These are phyloP conservation scores for Tiliqua scincoides DNA, from an alignment of 2,113 vertebrate species.

Conservation along the genomic window DNA sequence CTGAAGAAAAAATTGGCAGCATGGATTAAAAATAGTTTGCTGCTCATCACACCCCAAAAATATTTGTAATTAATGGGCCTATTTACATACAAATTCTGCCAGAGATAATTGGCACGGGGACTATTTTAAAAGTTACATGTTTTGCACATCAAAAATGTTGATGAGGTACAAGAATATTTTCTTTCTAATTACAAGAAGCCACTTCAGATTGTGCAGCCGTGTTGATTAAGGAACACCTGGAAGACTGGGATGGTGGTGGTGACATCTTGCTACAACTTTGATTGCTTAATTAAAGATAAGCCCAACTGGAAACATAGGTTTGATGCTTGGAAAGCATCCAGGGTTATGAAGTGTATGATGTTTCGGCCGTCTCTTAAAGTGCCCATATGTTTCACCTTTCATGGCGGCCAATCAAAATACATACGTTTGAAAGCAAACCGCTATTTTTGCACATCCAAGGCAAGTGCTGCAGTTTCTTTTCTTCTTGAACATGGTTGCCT, in stretches of 20 bases:
- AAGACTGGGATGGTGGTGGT: background rate
- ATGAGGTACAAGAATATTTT: background rate
- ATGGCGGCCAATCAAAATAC: background rate
- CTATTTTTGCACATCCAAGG: too few relatives aligned
- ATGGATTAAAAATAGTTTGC: background rate
- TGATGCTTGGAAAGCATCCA: background rate
- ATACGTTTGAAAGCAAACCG: background rate
- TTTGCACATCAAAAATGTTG: slow-evolving; percentile 25
- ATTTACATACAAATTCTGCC: slow-evolving; percentile 1
- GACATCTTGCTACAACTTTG: background rate
- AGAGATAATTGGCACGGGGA: background rate
- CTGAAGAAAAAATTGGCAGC: background rate
- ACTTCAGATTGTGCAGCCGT: background rate
- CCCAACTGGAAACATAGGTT: background rate
- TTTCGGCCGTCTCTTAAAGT: background rate
- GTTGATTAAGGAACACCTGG: slow-evolving; percentile 36
- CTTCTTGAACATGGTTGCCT: too few relatives aligned
- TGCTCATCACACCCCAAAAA: slow-evolving; percentile 3
- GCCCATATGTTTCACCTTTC: background rate
- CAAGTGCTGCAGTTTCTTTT: too few relatives aligned
- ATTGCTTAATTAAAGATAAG: background rate
- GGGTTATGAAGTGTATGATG: background rate
- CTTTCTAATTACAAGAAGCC: background rate
- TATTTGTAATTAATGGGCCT: slow-evolving; percentile 15
- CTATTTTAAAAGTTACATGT: slow-evolving; percentile 21